These are phyloP conservation scores for Branchellion lobata DNA, from an alignment of 2,888 invertebrate genomes.

Conservation along the genomic window DNA sequence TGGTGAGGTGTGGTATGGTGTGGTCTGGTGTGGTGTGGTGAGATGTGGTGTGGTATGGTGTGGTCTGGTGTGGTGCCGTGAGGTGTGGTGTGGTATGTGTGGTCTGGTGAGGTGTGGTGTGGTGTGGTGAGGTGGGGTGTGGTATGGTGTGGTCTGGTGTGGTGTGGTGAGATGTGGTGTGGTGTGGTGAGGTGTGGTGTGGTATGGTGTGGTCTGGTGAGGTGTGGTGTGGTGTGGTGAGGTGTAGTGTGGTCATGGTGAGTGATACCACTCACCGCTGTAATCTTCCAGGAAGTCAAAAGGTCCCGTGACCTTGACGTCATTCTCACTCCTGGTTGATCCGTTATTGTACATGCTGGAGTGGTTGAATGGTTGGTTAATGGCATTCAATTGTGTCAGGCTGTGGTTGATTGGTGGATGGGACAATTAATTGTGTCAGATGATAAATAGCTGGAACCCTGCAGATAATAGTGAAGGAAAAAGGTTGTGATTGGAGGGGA, in stretches of 20 bases:
- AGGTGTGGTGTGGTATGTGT: not conserved
- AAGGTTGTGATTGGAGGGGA: no score
- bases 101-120: not conserved
- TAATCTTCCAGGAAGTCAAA: slow-evolving; percentile 32
- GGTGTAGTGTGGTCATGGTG: no score
- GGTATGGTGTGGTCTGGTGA: not conserved
- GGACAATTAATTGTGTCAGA: not conserved
- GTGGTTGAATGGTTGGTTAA: no score
- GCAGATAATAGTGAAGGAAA: not conserved
- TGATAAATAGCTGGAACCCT: not conserved
- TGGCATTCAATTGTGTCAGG: no score
- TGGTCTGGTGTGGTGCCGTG: not conserved
- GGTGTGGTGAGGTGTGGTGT: not conserved
- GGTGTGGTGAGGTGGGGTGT: not conserved
- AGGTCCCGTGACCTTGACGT: slow-evolving; percentile 8
- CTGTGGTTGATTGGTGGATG: no score
- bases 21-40: not conserved
- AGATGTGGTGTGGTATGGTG: not conserved
- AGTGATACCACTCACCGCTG: not conserved
- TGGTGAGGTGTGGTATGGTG: not conserved
- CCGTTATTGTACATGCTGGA: not conserved
- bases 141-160: not conserved
- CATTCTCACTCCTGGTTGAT: not conserved
- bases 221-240: not conserved
- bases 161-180: not conserved